Evolutionary conservation across 37 sponge, comb jelly and placozoan species (phyloP).

Genomic region (Cladorhizidae sp.): DNA sequence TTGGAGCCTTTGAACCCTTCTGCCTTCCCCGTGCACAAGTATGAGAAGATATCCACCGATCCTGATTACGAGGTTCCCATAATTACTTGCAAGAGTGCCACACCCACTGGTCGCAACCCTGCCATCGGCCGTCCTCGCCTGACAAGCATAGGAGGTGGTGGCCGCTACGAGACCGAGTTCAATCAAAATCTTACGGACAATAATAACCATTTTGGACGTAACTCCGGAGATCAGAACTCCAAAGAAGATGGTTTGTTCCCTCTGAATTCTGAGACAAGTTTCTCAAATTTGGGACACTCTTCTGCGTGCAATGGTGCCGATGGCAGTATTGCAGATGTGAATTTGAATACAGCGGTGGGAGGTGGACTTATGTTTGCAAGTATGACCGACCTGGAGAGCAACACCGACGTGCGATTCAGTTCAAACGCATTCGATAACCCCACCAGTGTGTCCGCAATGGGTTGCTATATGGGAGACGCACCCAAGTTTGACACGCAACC

Average conservation of each 20-base stretch:
- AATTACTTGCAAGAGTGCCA: background rate
- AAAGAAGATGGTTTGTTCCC: background rate
- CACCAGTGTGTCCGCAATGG: no score
- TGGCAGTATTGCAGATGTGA: no score
- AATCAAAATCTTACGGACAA: background rate
- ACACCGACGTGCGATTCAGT: no score
- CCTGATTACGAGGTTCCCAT: slow-evolving; percentile 33
- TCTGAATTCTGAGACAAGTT: no score
- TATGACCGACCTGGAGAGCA: no score
- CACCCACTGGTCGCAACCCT: background rate
- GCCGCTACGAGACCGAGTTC: background rate
- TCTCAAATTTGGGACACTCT: no score
- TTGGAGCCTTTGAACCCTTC: slow-evolving; percentile 18
- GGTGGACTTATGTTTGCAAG: no score
- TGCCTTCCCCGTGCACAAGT: slow-evolving; percentile 32
- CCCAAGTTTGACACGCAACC: no score
- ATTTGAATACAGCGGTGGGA: no score
- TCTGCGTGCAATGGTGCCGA: no score
- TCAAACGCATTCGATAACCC: no score
- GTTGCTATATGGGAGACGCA: no score
- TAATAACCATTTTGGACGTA: background rate
- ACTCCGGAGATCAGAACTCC: background rate
- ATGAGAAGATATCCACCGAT: slow-evolving; percentile 4
- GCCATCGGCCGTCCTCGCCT: background rate
- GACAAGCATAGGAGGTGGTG: background rate